Evolutionary conservation across 2,113 vertebrate genomes (phyloP).

Genomic region (Laticauda colubrina): DNA sequence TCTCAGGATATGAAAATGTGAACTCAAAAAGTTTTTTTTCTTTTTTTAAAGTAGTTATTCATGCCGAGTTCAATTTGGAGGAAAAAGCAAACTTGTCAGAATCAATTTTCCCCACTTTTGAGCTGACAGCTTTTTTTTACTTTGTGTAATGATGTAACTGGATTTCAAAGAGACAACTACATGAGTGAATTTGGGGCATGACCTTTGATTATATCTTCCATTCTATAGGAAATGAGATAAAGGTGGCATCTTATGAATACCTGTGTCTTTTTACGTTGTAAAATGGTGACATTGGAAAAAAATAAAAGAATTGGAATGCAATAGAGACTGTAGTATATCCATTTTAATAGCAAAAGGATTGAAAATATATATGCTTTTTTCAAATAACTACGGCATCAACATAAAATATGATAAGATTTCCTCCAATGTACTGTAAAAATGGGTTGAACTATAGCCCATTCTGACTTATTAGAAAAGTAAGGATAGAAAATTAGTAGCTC

Average conservation of each 20-base stretch:
- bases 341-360: neutral
- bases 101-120: neutral
- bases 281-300: neutral
- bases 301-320: conserved; percentile 3
- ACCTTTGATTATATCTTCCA: neutral
- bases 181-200: neutral
- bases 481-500: neutral
- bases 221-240: neutral
- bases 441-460: neutral
- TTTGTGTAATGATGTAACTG: neutral
- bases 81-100: neutral
- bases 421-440: neutral
- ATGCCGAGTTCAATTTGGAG: neutral
- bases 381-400: neutral
- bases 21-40: conserved; percentile 52
- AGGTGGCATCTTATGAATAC: neutral
- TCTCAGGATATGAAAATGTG: conserved; percentile 67
- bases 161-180: neutral
- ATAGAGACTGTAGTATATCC: rapidly evolving
- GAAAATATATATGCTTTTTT: neutral
- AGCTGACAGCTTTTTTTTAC: neutral
- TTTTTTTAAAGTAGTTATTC: conserved; percentile 34
- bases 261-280: neutral
- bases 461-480: neutral
- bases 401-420: neutral